These are phyloP conservation scores for Trichonephila clavata DNA, from an alignment of 1,140 invertebrate genomes.

Conservation along the genomic window DNA sequence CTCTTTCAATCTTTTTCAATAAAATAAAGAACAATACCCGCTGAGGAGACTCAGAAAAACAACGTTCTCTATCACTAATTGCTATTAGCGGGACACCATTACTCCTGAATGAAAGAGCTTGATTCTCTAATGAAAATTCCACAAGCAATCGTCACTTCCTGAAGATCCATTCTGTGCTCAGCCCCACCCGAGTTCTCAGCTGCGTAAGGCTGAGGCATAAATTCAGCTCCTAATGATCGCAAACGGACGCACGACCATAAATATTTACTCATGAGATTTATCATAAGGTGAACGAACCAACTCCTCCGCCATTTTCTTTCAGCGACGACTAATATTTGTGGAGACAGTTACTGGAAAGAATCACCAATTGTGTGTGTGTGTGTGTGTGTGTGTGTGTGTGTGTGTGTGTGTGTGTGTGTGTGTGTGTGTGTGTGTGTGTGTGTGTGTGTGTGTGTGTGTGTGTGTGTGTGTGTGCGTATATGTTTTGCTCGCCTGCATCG, in stretches of 20 bases:
- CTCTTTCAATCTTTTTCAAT: no score
- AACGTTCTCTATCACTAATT: neutral
- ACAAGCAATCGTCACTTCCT: neutral
- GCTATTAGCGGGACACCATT: neutral
- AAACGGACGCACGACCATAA: neutral
- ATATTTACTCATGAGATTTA: conserved; percentile 19
- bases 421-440: no score
- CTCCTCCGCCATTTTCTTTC: neutral
- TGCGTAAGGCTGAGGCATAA: neutral
- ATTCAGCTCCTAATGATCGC: neutral
- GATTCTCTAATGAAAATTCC: conserved; percentile 16
- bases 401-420: no score
- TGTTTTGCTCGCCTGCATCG: neutral
- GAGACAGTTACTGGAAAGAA: neutral
- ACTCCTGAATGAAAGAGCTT: neutral
- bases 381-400: no score
- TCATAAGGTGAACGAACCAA: conserved; percentile 6
- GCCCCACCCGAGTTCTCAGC: neutral
- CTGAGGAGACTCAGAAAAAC: neutral
- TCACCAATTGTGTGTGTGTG: neutral
- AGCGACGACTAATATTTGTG: neutral
- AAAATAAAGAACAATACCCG: no score
- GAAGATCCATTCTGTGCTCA: neutral
- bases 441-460: no score
- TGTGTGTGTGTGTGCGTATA: no score